Evolutionary conservation across 2,113 vertebrate species (phyloP).

Genomic region (Lophotis ruficrista): DNA sequence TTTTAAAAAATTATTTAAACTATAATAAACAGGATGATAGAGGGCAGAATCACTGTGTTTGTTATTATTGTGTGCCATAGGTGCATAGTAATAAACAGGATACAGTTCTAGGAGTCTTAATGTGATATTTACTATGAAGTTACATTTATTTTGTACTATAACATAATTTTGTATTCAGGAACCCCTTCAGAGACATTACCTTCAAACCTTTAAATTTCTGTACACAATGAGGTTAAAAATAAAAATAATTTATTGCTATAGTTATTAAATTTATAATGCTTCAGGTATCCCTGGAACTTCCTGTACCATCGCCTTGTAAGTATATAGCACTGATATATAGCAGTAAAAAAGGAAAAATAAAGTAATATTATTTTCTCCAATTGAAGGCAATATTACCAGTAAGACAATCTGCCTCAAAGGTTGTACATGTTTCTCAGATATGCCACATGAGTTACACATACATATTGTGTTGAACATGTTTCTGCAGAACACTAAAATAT

Average conservation of each 20-base stretch:
- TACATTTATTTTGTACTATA: neutral
- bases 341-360: neutral
- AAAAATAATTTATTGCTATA: neutral
- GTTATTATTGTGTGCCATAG: neutral
- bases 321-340: neutral
- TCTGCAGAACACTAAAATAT: neutral
- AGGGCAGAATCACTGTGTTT: neutral
- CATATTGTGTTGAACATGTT: neutral
- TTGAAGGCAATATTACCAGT: neutral
- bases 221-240: neutral
- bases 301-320: fast-evolving
- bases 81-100: neutral
- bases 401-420: neutral
- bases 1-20: neutral
- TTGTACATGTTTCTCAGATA: neutral
- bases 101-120: neutral
- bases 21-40: neutral
- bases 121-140: neutral
- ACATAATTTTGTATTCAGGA: neutral
- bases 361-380: neutral
- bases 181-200: neutral
- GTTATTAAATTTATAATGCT: neutral
- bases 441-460: neutral
- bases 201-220: neutral
- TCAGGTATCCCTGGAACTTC: neutral